Percentiles rank a stretch among this genome's conserved stretches.
These are phyloP conservation scores for Oriolus oriolus DNA, from an alignment of 2,113 vertebrate genomes.

Conservation along the genomic window DNA sequence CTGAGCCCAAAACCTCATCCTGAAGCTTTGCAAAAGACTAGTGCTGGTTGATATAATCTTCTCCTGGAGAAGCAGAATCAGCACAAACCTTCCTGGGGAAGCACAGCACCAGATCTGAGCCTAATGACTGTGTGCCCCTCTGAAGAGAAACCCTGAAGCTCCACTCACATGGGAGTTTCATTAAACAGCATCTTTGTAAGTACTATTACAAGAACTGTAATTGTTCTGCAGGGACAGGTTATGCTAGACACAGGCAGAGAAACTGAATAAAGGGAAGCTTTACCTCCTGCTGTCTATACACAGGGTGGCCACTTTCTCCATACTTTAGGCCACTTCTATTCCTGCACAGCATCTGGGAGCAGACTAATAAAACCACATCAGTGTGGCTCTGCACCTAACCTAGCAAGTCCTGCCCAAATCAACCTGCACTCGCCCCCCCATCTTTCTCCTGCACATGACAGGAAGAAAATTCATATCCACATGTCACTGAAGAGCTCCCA, in stretches of 20 bases:
- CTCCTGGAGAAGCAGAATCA: background rate
- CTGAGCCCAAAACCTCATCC: background rate
- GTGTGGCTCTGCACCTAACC: background rate
- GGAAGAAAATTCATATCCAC: background rate
- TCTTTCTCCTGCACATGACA: background rate
- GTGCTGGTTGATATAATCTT: background rate
- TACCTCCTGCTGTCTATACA: background rate
- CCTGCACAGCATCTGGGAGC: background rate
- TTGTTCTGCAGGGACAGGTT: background rate
- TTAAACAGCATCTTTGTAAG: background rate
- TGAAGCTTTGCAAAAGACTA: background rate
- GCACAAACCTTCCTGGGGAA: background rate
- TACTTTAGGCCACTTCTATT: background rate
- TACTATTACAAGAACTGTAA: background rate
- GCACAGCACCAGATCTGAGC: background rate
- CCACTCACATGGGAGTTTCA: background rate
- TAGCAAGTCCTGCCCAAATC: background rate
- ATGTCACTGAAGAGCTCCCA: background rate
- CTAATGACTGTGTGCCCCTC: fast-evolving
- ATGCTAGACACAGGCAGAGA: background rate
- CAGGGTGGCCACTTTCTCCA: background rate
- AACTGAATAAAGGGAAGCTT: background rate
- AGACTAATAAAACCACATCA: background rate
- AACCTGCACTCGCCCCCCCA: background rate
- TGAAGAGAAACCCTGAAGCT: background rate